Evolutionary conservation across 2,888 invertebrate species (phyloP).

Genomic region (Pandemis heparana): DNA sequence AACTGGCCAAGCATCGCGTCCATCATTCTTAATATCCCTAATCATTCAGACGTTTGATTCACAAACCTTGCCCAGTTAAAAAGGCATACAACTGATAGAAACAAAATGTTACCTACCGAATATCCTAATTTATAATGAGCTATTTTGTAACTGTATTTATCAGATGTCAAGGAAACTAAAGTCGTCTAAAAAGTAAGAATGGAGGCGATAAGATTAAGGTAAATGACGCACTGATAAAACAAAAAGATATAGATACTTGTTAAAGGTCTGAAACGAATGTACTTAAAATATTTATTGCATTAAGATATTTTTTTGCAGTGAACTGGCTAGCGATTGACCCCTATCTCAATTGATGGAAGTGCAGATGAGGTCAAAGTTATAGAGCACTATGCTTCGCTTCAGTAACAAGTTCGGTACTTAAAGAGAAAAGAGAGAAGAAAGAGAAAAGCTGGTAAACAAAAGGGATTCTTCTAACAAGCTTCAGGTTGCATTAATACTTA

Average conservation of each 20-base stretch:
- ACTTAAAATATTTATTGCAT: too few relatives aligned
- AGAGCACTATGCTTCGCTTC: too few relatives aligned
- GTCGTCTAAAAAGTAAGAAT: neutral
- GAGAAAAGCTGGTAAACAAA: too few relatives aligned
- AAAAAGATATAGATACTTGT: neutral
- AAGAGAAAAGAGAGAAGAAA: too few relatives aligned
- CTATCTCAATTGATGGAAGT: too few relatives aligned
- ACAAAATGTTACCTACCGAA: neutral
- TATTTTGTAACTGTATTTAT: neutral
- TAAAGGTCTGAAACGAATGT: too few relatives aligned
- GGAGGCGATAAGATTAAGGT: slow-evolving; percentile 30
- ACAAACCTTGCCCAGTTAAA: neutral
- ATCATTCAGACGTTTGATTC: neutral
- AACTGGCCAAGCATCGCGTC: neutral
- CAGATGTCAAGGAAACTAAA: slow-evolving; percentile 5
- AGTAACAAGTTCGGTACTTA: too few relatives aligned
- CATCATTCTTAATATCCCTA: neutral
- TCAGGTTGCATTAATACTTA: too few relatives aligned
- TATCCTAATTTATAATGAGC: neutral
- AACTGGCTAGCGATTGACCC: too few relatives aligned
- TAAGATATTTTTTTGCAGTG: too few relatives aligned
- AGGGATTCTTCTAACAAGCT: too few relatives aligned
- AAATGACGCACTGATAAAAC: slow-evolving; percentile 21
- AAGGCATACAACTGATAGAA: neutral
- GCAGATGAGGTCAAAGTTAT: too few relatives aligned